These are phyloP conservation scores for Phlogophora meticulosa DNA, from an alignment of 2,888 invertebrate genomes.

Conservation along the genomic window DNA sequence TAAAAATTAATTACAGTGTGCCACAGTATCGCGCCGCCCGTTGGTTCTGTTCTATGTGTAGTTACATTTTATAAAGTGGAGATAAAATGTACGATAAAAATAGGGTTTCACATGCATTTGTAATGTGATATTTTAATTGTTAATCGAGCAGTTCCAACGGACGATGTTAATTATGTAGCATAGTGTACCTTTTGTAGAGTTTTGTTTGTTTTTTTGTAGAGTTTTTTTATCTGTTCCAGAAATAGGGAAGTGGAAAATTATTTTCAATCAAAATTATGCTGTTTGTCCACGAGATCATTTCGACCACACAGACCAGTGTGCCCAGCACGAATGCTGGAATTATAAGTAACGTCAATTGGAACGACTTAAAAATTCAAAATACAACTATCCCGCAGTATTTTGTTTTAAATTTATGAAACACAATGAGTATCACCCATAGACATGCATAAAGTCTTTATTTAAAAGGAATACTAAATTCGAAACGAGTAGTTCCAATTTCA, in stretches of 20 bases:
- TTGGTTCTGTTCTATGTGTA: conserved; percentile 6
- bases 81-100: conserved; percentile 56
- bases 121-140: conserved; percentile 50
- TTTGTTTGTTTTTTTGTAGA: conserved; percentile 8
- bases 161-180: conserved; percentile 17
- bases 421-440: too few relatives aligned
- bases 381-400: too few relatives aligned
- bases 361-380: too few relatives aligned
- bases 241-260: background rate
- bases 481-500: too few relatives aligned
- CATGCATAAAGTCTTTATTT: too few relatives aligned
- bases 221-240: background rate
- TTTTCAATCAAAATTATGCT: background rate
- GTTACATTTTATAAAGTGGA: conserved; percentile 29
- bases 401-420: too few relatives aligned
- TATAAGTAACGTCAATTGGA: too few relatives aligned
- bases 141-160: conserved; percentile 21
- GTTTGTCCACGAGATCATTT: conserved; percentile 6
- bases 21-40: conserved; percentile 5
- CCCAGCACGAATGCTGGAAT: too few relatives aligned
- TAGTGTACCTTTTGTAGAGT: background rate
- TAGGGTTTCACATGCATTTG: conserved; percentile 39
- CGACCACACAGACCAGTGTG: background rate
- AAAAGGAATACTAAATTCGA: too few relatives aligned
- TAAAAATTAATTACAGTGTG: conserved; percentile 36